Evolutionary conservation across 2,113 vertebrate genomes (phyloP), one percentile per base, ranked within the genome.

Genomic region (Piprites chloris): DNA sequence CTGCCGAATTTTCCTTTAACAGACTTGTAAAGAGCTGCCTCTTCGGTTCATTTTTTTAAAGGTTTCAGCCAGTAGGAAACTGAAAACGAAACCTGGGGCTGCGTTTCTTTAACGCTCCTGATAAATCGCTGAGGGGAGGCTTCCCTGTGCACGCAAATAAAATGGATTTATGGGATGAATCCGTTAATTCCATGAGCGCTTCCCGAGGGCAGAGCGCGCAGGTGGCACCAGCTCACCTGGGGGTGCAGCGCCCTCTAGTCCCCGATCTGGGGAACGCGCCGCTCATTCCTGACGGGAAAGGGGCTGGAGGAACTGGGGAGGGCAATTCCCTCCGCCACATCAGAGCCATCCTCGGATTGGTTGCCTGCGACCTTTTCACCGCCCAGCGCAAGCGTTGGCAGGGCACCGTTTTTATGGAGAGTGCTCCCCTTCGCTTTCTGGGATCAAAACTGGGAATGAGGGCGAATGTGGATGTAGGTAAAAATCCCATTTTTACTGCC

Each of bases 201-300:
- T 17, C 14, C 2, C 2, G 12, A n/a, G 7, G 74, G 47, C 23
- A 24, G 1, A 44, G 17, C 24, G 68, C 37, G 62, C 73, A 46
- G 85, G 35, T 53, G 33, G 18, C 33, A 9, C 11, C 23, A 22
- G 30, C 80, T 90, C 74, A 47, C 37, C 88, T 53, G 49, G 90
- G 32, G 58, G 56, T 39, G 78, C 84, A 93, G 96, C 94, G 91
- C 94, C 96, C 90, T 20, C 94, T 95, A 81, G 78, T n/a, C 8
- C 83, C 86, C 71, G 26, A n/a, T 30, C 22, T 18, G 24, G 68
- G 84, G 66, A 97, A 75, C 5, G 5, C 69, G 74, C 37, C 0
- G 7, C 52, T 23, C 9, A 1, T 26, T 35, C 23, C 49, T 15
- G 4, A 6, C 24, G 30, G 9, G 26, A 83, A 59, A 39, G 5